Evolutionary conservation across 2,113 vertebrate genomes (phyloP).

Genomic region (Mustela lutreola): DNA sequence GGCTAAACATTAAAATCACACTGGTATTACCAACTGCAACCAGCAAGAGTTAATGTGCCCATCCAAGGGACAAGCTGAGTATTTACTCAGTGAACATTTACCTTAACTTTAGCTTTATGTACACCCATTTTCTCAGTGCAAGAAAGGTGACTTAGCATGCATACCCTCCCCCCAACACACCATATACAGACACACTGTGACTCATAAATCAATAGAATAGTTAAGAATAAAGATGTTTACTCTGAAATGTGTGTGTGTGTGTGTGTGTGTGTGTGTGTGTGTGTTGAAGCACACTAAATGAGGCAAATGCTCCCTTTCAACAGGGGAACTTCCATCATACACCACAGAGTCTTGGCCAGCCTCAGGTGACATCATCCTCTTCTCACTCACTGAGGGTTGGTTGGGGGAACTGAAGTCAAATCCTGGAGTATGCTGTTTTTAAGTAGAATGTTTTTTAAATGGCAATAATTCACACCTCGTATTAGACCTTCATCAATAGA

Average conservation of each 20-base stretch:
- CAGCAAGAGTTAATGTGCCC: neutral
- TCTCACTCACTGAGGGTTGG: neutral
- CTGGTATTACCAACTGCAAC: neutral
- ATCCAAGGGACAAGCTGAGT: neutral
- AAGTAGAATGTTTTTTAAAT: slow-evolving; percentile 14
- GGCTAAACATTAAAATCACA: neutral
- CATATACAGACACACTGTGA: neutral
- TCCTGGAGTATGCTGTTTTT: neutral
- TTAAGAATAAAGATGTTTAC: neutral
- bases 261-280: too few species aligned
- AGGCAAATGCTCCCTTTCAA: slow-evolving; percentile 10
- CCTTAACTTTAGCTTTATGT: neutral
- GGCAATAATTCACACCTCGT: neutral
- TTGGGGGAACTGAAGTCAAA: neutral
- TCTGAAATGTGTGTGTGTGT: neutral
- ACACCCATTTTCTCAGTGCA: neutral
- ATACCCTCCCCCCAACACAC: neutral
- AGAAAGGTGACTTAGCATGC: neutral
- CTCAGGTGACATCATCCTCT: neutral
- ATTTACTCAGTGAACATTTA: neutral
- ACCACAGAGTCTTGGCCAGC: neutral
- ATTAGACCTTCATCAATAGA: neutral
- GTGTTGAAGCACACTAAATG: neutral
- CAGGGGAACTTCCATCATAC: neutral
- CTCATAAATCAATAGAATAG: neutral